Base-by-base conservation (phyloP, 1,140 invertebrate genomes). In the Caenorhabditis latens region DNA sequence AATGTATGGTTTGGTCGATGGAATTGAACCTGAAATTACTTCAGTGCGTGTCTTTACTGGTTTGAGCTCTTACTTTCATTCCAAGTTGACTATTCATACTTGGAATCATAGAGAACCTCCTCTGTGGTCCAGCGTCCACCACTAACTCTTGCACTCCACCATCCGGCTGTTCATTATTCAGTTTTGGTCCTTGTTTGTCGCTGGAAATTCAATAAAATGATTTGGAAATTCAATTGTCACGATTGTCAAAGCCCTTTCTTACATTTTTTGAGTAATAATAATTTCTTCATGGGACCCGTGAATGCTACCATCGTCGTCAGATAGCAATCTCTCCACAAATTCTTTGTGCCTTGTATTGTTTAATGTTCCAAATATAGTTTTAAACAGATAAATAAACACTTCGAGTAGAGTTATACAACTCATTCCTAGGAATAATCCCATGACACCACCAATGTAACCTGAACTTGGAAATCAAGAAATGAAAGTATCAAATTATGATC, bases 341-440 rank as follows among this genome's bases (percentile, higher is more conserved):
- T 46, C 84, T 85, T 84, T 88, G 84, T 61, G 83, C 19, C 83
- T 55, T 16, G 16, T 53, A 53, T 79, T 57, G 50, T 88, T 88
- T 0, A 88, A 46, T 65, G 84, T 84, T 55, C 88, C 88, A 75
- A 86, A 88, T 13, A 88, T 67, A 0, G 88, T 88, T 85, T 88
- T 88, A 79, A 88, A 88, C 16, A 88, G n/a, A 19, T 88, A 88
- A 24, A 88, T 88, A 48, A 88, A 88, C 2, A 88, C 87, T 67
- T 88, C 88, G 0, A 88, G 58, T 24, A 88, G 67, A 14, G 88
- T 88, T 0, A 88, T 58, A 42, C 85, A 87, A 63, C 88, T 88
- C 88, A 88, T 88, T 84, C 88, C 88, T 2, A 88, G 79, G 48
- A 88, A 88, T 40, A 88, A 55, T 4, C 88, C 88, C 88, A 88